Percentiles rank a stretch among this genome's conserved stretches.
Conservation (phyloP, 2,113 vertebrate genomes). For the Tragelaphus buxtoni region DNA sequence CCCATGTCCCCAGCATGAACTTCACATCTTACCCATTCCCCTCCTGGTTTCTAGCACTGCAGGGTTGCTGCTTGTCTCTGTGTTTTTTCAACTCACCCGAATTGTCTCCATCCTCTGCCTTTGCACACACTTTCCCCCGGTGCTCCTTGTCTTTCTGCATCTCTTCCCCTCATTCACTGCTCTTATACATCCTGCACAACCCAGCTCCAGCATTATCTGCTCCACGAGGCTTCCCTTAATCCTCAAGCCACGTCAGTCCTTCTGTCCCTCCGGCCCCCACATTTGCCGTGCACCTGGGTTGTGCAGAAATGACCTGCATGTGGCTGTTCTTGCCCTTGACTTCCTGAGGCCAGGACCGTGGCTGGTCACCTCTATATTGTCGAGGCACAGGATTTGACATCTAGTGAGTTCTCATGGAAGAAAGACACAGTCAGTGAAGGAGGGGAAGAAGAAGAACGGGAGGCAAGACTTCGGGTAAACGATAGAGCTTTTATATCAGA, state of each 20-base stretch:
- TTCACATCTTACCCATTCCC: not conserved
- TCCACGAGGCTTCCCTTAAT: rapidly evolving
- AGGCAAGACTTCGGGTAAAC: not conserved
- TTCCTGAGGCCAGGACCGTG: too few relatives aligned
- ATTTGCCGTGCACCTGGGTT: rapidly evolving
- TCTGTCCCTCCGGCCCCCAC: not conserved
- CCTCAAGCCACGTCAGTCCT: rapidly evolving
- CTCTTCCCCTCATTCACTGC: not conserved
- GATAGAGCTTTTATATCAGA: not conserved
- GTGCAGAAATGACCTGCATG: not conserved
- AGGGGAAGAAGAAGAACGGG: not conserved
- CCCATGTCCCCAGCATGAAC: not conserved
- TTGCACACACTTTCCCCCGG: not conserved
- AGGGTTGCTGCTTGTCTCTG: not conserved
- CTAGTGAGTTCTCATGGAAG: not conserved
- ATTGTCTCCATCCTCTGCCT: not conserved
- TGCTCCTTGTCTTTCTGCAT: not conserved
- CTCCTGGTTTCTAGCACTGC: not conserved
- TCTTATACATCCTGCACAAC: not conserved
- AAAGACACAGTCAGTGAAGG: not conserved
- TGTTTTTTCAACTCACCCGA: not conserved
- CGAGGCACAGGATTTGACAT: not conserved
- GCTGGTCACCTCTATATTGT: not conserved
- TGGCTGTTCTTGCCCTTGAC: too few relatives aligned
- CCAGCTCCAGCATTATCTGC: not conserved